Conservation (phyloP, 2,888 invertebrate genomes). For the Leptura quadrifasciata region DNA sequence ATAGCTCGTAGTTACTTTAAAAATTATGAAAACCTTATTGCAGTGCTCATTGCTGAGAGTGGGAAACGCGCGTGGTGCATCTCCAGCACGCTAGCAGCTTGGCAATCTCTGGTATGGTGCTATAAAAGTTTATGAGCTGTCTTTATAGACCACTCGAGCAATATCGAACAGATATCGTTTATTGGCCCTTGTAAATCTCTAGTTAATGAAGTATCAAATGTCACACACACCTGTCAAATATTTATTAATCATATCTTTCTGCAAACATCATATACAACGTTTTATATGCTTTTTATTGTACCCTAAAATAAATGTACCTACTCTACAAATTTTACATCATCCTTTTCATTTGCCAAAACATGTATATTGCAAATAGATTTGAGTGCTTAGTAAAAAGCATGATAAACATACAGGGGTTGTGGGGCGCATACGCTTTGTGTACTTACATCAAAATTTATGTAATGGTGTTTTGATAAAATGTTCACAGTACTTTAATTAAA, state of each 20-base stretch:
- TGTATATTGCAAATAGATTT: constrained; percentile 41
- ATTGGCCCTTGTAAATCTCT: constrained; percentile 72
- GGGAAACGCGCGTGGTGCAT: constrained; percentile 15
- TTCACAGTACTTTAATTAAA: constrained; percentile 37
- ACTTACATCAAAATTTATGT: constrained; percentile 47
- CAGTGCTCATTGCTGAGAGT: constrained; percentile 27
- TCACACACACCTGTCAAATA: constrained; percentile 71
- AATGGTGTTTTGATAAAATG: constrained; percentile 44
- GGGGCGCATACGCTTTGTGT: constrained; percentile 36
- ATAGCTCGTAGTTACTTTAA: constrained; percentile 50
- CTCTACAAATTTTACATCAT: constrained; percentile 44
- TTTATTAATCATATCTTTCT: constrained; percentile 64
- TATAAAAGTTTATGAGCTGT: constrained; percentile 71
- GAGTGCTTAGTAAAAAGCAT: constrained; percentile 51
- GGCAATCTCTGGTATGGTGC: constrained; percentile 67
- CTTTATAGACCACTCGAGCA: constrained; percentile 71
- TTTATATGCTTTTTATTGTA: constrained; percentile 52
- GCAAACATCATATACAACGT: constrained; percentile 59
- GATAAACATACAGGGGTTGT: constrained; percentile 45
- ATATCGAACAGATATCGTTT: constrained; percentile 72
- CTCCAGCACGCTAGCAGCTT: constrained; percentile 31
- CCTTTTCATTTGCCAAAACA: constrained; percentile 47
- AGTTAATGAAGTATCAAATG: constrained; percentile 71
- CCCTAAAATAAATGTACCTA: constrained; percentile 42
- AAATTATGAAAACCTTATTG: constrained; percentile 46